These are phyloP conservation scores for Zaprionus gabonicus DNA, from an alignment of 1,140 invertebrate genomes.

Conservation along the genomic window DNA sequence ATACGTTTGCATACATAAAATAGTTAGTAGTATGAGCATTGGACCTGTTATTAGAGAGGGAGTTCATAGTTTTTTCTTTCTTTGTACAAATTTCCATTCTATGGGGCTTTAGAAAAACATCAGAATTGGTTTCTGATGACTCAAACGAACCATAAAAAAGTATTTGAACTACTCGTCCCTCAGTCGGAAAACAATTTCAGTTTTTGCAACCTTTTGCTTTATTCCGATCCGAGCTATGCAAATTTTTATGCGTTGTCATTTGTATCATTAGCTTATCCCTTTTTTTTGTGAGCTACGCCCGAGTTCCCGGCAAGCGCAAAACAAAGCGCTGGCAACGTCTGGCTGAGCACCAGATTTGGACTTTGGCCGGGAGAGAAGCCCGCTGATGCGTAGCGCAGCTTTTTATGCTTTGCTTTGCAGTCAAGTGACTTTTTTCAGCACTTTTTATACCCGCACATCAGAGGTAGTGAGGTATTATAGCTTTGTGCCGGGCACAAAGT, in stretches of 20 bases:
- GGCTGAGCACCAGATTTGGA: constrained; percentile 14
- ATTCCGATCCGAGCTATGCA: constrained; percentile 31
- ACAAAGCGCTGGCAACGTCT: constrained; percentile 35
- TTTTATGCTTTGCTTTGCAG: constrained; percentile 64
- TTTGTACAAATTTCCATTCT: constrained; percentile 13
- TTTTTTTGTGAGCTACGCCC: constrained; percentile 17
- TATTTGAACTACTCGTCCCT: constrained; percentile 22
- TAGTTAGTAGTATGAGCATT: neutral
- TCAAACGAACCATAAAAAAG: constrained; percentile 18
- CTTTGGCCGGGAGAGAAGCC: constrained; percentile 17
- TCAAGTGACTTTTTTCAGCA: constrained; percentile 28
- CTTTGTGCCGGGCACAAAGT: too few species aligned
- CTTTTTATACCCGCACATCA: neutral
- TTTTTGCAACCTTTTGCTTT: constrained; percentile 30
- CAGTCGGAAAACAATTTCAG: constrained; percentile 22
- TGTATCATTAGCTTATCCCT: constrained; percentile 48
- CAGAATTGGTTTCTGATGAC: constrained; percentile 19
- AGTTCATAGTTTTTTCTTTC: neutral
- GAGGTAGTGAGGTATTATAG: too few species aligned
- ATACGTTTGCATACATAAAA: neutral
- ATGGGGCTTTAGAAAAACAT: constrained; percentile 4
- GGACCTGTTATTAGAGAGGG: neutral
- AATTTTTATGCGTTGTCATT: constrained; percentile 61
- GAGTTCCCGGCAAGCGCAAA: constrained; percentile 2
- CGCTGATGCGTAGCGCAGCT: constrained; percentile 43